Evolutionary conservation across 2,797 vertebrate species (phyloP), one percentile per base, ranked within the genome.

Genomic region (Eutrigla gurnardus): DNA sequence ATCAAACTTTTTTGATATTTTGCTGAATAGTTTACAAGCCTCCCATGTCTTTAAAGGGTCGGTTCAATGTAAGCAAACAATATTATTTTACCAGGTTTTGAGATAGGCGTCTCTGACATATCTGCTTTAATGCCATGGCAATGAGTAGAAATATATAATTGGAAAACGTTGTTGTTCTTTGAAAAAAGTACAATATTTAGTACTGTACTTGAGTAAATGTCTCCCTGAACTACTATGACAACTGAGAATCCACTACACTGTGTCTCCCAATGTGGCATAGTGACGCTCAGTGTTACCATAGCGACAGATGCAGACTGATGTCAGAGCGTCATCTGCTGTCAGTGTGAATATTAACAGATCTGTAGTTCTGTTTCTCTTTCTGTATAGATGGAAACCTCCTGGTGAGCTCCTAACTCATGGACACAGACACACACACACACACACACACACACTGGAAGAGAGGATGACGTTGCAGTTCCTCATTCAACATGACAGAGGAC

Each of bases 401-500:
- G 60, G 82, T 74, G 77, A 73, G 82, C 54, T 10, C 39, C 14
- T 33, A n/a, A 68, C 71, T 45, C 65, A 35, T 40, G 6, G 5
- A 46, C 71, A 61, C 58, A 50, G 59, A 63, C 59, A 47, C 60
- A 65, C 65, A 61, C 37, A 43, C 14, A 55, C 57, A 53, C 62
- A 67, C 55, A 65, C 57, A 37, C 55, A n/a, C 9, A 57, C 54
- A 37, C 53, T 18, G 4, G 7, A 39, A 32, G 46, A 33, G 45
- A 75, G 57, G 69, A 73, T 0, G 76, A 17, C 73, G 57, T 63
- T 6, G 2, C 67, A 32, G 69, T 7, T 79, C 67, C 78, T 88
- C 83, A 90, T 90, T 82, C 70, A 49, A 85, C 81, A 78, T 81
- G 86, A 88, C 87, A 73, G 83, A 18, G 52, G 75, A 75, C 86